A percentile compares a stretch with the other conserved stretches of the same genome.
Conservation (phyloP, 2,797 vertebrate genomes). For the Myotis findleyi region DNA sequence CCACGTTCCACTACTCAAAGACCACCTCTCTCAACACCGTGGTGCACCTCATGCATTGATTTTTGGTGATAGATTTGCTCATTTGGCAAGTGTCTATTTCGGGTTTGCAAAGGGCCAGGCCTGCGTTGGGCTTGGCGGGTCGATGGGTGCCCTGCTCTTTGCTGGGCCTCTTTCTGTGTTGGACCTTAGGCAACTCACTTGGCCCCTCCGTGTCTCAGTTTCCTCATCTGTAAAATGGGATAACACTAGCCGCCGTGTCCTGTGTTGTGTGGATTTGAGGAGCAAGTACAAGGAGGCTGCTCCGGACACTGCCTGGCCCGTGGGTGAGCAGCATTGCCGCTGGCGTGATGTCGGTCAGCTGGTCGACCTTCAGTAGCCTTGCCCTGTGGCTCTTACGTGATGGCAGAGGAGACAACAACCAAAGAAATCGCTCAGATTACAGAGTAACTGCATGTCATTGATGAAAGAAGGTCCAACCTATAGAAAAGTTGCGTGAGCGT, state of each 20-base stretch:
- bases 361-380: background rate
- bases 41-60: accelerated
- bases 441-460: background rate
- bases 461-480: background rate
- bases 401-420: background rate
- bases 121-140: background rate
- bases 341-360: accelerated
- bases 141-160: no score
- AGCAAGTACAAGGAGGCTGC: background rate
- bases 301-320: accelerated
- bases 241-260: accelerated
- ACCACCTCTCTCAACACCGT: background rate
- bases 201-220: background rate
- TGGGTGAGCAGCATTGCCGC: accelerated
- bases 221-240: background rate
- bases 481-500: background rate
- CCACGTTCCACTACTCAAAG: accelerated
- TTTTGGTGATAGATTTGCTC: background rate
- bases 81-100: accelerated
- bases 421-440: no score
- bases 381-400: background rate
- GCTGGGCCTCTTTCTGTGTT: background rate
- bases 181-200: no score
- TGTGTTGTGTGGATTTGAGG: background rate
- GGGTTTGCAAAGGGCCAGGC: background rate